Evolutionary conservation across 1,140 invertebrate species (phyloP).

Genomic region (Zaprionus capensis): DNA sequence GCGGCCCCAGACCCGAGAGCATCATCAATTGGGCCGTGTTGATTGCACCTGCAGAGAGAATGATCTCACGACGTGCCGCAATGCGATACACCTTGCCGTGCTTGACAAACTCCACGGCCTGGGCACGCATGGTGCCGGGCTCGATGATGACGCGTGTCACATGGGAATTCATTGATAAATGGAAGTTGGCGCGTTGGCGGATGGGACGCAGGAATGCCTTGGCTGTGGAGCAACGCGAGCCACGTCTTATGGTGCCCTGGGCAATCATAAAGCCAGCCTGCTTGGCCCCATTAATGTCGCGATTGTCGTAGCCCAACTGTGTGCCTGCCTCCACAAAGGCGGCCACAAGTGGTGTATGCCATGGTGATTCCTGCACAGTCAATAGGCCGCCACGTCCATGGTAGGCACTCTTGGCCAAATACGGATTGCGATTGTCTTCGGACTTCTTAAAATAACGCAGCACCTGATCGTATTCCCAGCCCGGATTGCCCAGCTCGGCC

Average conservation of each 20-base stretch:
- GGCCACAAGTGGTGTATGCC: slow-evolving; percentile 91
- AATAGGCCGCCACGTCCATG: slow-evolving; percentile 91
- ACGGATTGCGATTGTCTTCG: slow-evolving; percentile 94
- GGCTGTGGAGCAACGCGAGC: slow-evolving; percentile 94
- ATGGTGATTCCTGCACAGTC: slow-evolving; percentile 93
- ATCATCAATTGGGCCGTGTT: slow-evolving; percentile 93
- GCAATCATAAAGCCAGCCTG: slow-evolving; percentile 95
- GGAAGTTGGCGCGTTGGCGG: slow-evolving; percentile 90
- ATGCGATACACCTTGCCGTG: slow-evolving; percentile 88
- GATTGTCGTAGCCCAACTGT: slow-evolving; percentile 94
- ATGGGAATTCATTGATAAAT: slow-evolving; percentile 91
- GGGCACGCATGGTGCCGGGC: slow-evolving; percentile 88
- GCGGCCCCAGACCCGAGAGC: slow-evolving; percentile 94
- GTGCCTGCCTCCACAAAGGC: slow-evolving; percentile 94
- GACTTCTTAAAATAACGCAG: slow-evolving; percentile 96
- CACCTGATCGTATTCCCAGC: slow-evolving; percentile 95
- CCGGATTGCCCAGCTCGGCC: slow-evolving; percentile 93
- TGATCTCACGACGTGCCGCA: slow-evolving; percentile 90
- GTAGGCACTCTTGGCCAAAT: slow-evolving; percentile 88
- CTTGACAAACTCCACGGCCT: slow-evolving; percentile 90
- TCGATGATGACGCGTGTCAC: slow-evolving; percentile 90
- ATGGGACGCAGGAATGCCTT: slow-evolving; percentile 94
- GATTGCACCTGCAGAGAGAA: slow-evolving; percentile 91
- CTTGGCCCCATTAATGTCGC: slow-evolving; percentile 93
- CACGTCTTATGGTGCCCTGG: slow-evolving; percentile 94